These are phyloP conservation scores for Noctua janthe DNA, from an alignment of 2,888 invertebrate genomes.

Conservation along the genomic window DNA sequence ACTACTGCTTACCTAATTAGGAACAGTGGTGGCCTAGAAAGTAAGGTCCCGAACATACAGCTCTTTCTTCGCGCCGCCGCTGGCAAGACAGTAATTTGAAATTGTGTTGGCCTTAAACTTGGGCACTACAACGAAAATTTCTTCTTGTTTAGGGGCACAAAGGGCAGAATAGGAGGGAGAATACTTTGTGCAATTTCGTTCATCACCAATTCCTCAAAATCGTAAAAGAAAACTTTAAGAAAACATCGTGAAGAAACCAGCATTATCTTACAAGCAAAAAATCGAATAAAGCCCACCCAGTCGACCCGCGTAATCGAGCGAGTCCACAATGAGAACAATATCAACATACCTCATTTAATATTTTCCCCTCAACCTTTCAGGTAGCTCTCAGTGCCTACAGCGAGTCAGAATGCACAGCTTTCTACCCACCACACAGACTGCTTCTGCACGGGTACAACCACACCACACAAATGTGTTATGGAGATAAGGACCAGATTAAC, in stretches of 20 bases:
- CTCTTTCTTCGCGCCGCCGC: neutral
- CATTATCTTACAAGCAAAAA: neutral
- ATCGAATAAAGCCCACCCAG: neutral
- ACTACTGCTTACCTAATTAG: too few relatives aligned
- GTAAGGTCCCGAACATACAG: neutral
- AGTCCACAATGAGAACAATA: neutral
- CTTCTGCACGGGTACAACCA: constrained; percentile 42
- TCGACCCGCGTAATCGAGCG: neutral
- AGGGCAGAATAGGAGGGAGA: neutral
- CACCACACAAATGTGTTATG: constrained; percentile 57
- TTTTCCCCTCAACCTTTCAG: constrained; percentile 19
- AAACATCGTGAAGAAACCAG: neutral
- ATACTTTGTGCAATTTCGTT: neutral
- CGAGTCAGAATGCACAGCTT: constrained; percentile 20
- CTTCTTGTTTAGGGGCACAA: neutral
- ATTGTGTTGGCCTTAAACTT: neutral
- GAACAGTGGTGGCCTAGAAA: too few relatives aligned
- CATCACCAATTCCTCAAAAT: neutral
- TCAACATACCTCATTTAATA: neutral
- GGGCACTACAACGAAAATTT: neutral
- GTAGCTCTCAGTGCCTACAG: constrained; percentile 32
- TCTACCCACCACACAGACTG: constrained; percentile 32
- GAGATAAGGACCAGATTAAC: constrained; percentile 38
- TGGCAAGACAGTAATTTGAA: neutral
- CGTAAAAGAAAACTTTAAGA: neutral